phyloP scores from a whole-genome alignment of 2,888 invertebrate genomes.

The Cheilosia impressa region DNA sequence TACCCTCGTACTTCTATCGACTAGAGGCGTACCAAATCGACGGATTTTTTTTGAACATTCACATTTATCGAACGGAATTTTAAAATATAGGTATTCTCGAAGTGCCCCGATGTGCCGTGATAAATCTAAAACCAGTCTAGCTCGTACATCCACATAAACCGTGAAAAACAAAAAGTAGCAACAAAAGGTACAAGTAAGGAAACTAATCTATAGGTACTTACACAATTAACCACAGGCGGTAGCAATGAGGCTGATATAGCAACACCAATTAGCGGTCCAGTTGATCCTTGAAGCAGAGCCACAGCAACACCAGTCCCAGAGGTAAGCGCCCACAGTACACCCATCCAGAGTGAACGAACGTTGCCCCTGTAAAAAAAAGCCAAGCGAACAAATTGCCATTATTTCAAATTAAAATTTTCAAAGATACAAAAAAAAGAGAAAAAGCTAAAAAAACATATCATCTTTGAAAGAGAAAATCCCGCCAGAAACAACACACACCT shows the following conservation, averaged over 20 bases:
- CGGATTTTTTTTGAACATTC: no score
- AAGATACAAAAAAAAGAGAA: constrained; percentile 5
- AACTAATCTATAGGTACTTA: constrained; percentile 83
- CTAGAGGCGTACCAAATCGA: no score
- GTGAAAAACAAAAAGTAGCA: no score
- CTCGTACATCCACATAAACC: no score
- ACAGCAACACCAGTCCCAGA: constrained; percentile 93
- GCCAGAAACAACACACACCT: constrained; percentile 53
- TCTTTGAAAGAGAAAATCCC: neutral
- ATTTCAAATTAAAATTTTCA: constrained; percentile 5
- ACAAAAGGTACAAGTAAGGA: neutral
- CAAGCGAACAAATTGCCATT: constrained; percentile 23
- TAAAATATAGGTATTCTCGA: no score
- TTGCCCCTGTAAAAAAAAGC: constrained; percentile 86
- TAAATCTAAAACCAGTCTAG: no score
- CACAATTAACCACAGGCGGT: constrained; percentile 94
- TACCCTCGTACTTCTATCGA: no score
- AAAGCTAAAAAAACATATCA: neutral
- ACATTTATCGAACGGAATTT: no score
- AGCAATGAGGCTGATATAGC: constrained; percentile 94
- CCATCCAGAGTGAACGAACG: constrained; percentile 90
- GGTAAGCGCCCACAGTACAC: constrained; percentile 89
- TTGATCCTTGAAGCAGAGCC: constrained; percentile 93
- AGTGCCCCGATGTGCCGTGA: no score
- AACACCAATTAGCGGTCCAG: constrained; percentile 93